Evolutionary conservation across 2,888 invertebrate genomes (phyloP).

Genomic region (Apantesis nais): DNA sequence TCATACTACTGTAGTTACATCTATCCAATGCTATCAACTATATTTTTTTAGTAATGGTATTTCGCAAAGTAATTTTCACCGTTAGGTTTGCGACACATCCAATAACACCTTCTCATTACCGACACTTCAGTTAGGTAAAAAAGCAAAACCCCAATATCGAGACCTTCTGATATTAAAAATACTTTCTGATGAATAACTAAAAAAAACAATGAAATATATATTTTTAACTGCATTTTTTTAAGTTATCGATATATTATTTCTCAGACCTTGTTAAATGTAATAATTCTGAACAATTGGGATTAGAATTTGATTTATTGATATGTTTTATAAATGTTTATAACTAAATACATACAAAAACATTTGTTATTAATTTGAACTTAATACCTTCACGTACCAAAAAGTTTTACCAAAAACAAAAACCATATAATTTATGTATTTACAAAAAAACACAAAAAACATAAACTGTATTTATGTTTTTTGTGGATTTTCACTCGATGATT

Average conservation of each 20-base stretch:
- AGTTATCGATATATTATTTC: too few species aligned
- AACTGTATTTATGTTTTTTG: neutral
- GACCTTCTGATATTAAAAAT: neutral
- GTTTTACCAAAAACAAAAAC: too few species aligned
- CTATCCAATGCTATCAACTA: neutral
- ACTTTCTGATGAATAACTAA: neutral
- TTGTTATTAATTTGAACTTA: too few species aligned
- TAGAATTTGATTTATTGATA: too few species aligned
- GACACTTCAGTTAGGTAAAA: neutral
- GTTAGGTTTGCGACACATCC: neutral
- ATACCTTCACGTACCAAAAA: too few species aligned
- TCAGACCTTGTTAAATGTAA: too few species aligned
- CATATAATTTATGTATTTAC: too few species aligned
- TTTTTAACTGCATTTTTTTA: neutral
- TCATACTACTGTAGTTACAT: neutral
- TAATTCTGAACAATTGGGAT: too few species aligned
- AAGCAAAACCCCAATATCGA: neutral
- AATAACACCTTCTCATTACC: neutral
- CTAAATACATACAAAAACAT: too few species aligned
- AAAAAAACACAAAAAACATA: too few species aligned
- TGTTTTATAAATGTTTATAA: too few species aligned
- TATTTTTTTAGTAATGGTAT: neutral
- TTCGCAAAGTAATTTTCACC: neutral
- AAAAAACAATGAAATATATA: too few species aligned
- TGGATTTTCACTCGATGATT: neutral